Percentiles rank a stretch among this genome's conserved stretches.
Evolutionary conservation across 2,113 vertebrate genomes (phyloP).

Genomic region (Candoia aspera): DNA sequence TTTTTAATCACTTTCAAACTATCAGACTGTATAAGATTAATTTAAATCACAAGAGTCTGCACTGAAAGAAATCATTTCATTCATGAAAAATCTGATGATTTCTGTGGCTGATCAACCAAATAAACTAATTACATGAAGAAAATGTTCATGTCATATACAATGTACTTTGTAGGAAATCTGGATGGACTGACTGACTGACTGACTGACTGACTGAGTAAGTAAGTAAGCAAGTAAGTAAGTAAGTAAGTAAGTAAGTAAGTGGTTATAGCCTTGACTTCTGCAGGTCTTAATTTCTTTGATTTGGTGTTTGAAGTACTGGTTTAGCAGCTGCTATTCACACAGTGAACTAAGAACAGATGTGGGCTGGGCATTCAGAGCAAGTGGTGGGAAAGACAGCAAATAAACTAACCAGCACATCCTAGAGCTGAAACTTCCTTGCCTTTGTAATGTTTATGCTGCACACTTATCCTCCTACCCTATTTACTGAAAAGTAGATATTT

Average conservation of each 20-base stretch:
- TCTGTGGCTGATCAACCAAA: accelerated
- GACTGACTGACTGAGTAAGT: too few species aligned
- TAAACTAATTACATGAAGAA: neutral
- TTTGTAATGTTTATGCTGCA: neutral
- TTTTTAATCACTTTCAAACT: neutral
- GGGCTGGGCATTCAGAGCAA: neutral
- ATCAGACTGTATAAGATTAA: accelerated
- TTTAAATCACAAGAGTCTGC: neutral
- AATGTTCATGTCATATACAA: neutral
- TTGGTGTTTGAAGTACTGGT: neutral
- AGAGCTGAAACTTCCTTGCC: neutral
- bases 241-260: accelerated
- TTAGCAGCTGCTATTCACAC: neutral
- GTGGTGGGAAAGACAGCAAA: neutral
- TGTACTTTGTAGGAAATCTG: neutral
- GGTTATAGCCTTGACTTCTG: neutral
- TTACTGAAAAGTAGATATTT: neutral
- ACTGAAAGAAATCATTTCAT: accelerated
- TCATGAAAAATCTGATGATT: neutral
- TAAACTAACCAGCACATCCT: neutral
- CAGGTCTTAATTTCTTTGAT: neutral
- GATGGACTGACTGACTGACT: too few species aligned
- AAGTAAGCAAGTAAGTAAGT: accelerated
- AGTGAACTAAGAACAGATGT: neutral
- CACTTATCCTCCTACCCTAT: neutral